Base-by-base conservation (phyloP, 2,797 vertebrate species). In the Rhyacichthys aspro region DNA sequence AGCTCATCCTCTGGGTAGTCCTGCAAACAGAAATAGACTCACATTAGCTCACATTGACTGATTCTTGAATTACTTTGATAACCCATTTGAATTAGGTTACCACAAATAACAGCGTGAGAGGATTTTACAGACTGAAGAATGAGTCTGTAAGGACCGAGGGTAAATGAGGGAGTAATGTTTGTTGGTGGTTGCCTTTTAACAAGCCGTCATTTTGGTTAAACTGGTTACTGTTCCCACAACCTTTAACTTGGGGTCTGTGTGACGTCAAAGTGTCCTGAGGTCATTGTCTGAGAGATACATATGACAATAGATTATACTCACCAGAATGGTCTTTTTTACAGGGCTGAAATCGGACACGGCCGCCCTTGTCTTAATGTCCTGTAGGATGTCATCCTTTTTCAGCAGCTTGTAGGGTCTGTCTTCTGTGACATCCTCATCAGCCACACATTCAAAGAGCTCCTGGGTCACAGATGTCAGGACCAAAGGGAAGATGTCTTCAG, bases 291-390 rank as follows among this genome's bases (percentile, higher is more conserved):
- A 59, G 37, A 46, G 55, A 67, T 82, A 19, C 60, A 43, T 42
- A 28, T 44, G 36, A 69, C 55, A 83, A 60, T 74, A 64, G 56
- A 16, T 53, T 64, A 83, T 78, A 48, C 86, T 86, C 87, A 97
- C 97, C 78, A 86, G 78, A 44, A 98, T 74, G 42, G 88, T 34
- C 74, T 93, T 93, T 90, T 92, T 98, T 69, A 93, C 34, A 6
- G 94, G 94, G 49, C 94, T 81, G 90, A 98, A 98, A 86, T 99
- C 98, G 1, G 96, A 99, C 77, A 94, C 75, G 0, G 94, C 92
- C 0, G 92, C 95, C 89, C 95, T 94, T 34, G 50, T 92, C 64
- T 78, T 91, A 48, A 98, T 86, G 76, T 99, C 96, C 65, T 91
- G 85, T 49, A 97, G 69, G 52, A 99, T 93, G 44, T 94, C 90